A percentile compares a stretch with the other conserved stretches of the same genome.
These are phyloP conservation scores for Microcebus lehilahytsara DNA, from an alignment of 2,113 vertebrate species.

Conservation along the genomic window DNA sequence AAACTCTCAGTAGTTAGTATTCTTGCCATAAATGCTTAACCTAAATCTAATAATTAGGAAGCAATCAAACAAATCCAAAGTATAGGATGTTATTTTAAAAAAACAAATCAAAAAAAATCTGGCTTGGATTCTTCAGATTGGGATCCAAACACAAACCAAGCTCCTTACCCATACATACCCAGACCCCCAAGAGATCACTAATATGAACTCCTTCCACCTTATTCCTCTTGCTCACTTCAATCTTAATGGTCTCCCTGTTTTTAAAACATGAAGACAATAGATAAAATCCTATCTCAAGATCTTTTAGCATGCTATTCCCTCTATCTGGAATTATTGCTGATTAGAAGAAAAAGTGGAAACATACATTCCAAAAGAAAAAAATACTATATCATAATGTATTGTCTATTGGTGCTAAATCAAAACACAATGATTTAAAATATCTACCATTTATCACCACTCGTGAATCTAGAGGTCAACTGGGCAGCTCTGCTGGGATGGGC, in stretches of 20 bases:
- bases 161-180: neutral
- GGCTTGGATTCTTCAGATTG: neutral
- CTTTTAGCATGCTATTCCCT: neutral
- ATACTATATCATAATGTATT: neutral
- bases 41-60: constrained; percentile 32
- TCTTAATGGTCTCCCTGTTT: neutral
- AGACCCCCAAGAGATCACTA: neutral
- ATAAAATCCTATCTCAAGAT: neutral
- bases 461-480: neutral
- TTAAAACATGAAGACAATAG: neutral
- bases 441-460: neutral
- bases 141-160: neutral
- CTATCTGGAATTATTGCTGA: neutral
- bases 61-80: neutral
- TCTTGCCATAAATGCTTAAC: neutral
- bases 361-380: neutral
- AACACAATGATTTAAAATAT: constrained; percentile 13
- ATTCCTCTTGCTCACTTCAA: neutral
- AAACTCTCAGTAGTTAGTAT: neutral
- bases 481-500: neutral
- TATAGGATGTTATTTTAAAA: neutral
- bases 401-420: constrained; percentile 11
- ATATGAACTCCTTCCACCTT: neutral
- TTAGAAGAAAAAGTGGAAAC: neutral
- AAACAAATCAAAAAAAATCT: neutral